phyloP scores from a whole-genome alignment of 2,888 invertebrate species.

The Drosophila differens region DNA sequence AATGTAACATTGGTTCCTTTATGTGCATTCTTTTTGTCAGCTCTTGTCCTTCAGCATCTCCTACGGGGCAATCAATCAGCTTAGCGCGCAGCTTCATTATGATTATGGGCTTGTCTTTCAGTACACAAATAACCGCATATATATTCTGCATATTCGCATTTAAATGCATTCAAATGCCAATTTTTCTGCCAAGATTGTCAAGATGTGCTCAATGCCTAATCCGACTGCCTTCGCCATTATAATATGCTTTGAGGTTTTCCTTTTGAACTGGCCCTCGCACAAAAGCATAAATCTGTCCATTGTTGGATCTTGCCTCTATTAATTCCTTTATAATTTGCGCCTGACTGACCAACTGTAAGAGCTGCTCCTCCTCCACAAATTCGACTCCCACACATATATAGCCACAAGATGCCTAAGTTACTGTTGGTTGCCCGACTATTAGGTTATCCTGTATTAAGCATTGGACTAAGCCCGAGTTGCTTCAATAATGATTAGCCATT shows the following conservation, averaged over 20 bases:
- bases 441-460: conserved; percentile 14
- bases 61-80: conserved; percentile 71
- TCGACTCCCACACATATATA: conserved; percentile 44
- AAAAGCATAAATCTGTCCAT: conserved; percentile 57
- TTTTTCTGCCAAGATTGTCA: conserved; percentile 69
- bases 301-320: conserved; percentile 69
- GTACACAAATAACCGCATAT: conserved; percentile 33
- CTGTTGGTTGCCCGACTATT: not conserved
- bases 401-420: not conserved
- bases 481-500: not conserved
- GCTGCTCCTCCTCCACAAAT: conserved; percentile 44
- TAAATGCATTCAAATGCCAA: conserved; percentile 76
- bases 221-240: conserved; percentile 48
- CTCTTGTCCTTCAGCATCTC: conserved; percentile 37
- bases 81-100: conserved; percentile 74
- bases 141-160: conserved; percentile 62
- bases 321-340: conserved; percentile 83
- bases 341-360: conserved; percentile 73
- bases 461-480: not conserved
- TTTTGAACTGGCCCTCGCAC: conserved; percentile 54
- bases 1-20: conserved; percentile 38
- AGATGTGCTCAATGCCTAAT: conserved; percentile 58
- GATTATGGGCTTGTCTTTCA: conserved; percentile 66
- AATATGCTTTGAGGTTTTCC: conserved; percentile 61
- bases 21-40: conserved; percentile 15